These are phyloP conservation scores for Monochamus alternatus DNA, from an alignment of 2,888 invertebrate species.

Conservation along the genomic window DNA sequence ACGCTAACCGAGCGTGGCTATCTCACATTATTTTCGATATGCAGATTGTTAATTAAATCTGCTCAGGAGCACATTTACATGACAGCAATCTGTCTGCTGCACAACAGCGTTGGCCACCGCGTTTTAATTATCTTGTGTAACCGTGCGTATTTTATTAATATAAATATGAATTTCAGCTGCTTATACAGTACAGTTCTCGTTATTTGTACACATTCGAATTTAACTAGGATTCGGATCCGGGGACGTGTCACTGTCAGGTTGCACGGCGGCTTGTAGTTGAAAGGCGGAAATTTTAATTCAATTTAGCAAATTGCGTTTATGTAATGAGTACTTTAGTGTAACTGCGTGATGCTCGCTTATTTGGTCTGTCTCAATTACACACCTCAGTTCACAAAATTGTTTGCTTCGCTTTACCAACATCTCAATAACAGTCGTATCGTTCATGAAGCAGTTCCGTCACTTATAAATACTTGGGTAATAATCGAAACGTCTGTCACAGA, in stretches of 20 bases:
- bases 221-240: constrained; percentile 21
- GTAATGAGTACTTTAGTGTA: constrained; percentile 33
- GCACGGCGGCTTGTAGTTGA: constrained; percentile 28
- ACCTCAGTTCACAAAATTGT: constrained; percentile 18
- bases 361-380: constrained; percentile 25
- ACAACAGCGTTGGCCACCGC: constrained; percentile 64
- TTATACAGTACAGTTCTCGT: constrained; percentile 27
- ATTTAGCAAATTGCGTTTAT: constrained; percentile 39
- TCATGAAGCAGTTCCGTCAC: neutral
- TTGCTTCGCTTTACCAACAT: constrained; percentile 5
- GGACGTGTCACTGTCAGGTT: constrained; percentile 32
- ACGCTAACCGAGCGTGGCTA: constrained; percentile 67
- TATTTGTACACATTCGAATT: constrained; percentile 34
- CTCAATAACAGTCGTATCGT: neutral
- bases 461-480: neutral
- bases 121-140: constrained; percentile 70
- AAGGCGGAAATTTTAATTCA: constrained; percentile 39
- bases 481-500: no score
- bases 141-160: constrained; percentile 70
- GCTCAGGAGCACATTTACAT: constrained; percentile 71
- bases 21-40: constrained; percentile 71
- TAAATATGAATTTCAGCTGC: constrained; percentile 58
- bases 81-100: constrained; percentile 71
- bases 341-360: constrained; percentile 28
- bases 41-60: constrained; percentile 72